Evolutionary conservation across 2,113 vertebrate genomes (phyloP), one percentile per base, ranked within the genome.

Genomic region (Pterocles gutturalis): DNA sequence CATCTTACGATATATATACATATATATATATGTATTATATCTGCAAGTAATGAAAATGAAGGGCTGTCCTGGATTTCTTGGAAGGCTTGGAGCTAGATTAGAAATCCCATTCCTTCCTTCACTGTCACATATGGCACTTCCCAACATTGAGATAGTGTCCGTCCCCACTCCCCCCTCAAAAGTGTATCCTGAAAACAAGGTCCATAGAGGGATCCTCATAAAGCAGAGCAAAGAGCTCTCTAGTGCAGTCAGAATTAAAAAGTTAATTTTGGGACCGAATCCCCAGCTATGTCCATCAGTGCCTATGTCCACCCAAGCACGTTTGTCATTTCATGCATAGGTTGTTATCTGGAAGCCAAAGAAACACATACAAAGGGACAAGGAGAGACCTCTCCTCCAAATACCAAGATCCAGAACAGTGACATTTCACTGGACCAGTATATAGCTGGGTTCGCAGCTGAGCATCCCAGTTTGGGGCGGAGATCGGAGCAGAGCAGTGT

Each of bases 91-190:
- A 61, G 31, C 19, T 51, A 77, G 14, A 18, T 61, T 72, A 55
- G 64, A 82, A 65, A 60, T 31, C 25, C 81, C 77, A 0, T 17
- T 67, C 54, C 18, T 64, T 92, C 22, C 15, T 71, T 73, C 46
- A 33, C 22, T 49, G 36, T 60, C 51, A 60, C 19, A 26, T 29
- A 48, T 14, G 10, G 19, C 38, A 38, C 7, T 60, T 85, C 31
- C 9, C 0, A 0, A n/a, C n/a, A 84, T 4, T 1, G 4, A 48
- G 22, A 43, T 11, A 19, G 28, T 45, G 38, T 18, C 28, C 7
- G 7, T 20, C 13, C 8, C 4, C n/a, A 20, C 38, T 18, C 28
- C 7, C 13, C 22, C 13, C 8, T 3, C n/a, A 20, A 17, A n/a
- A n/a, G 29, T 5, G 11, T 11, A n/a, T 55, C 33, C 58, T 55